Evolutionary conservation across 2,797 vertebrate species (phyloP).

Genomic region (Sebastiscus tertius): DNA sequence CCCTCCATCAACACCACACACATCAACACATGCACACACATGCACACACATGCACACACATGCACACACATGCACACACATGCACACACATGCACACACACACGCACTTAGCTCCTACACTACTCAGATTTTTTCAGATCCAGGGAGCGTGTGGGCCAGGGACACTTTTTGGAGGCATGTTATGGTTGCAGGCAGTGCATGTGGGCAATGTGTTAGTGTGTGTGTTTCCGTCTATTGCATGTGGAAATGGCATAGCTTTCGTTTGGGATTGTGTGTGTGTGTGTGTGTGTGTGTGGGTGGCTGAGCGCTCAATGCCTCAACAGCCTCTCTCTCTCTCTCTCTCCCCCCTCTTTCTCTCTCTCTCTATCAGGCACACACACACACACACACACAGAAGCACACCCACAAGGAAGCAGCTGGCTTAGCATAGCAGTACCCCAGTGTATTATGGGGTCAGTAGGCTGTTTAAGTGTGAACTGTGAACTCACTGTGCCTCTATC

Average conservation of each 20-base stretch:
- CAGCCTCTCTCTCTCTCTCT: neutral
- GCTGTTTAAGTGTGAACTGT: slow-evolving; percentile 61
- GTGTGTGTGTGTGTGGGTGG: slow-evolving; percentile 50
- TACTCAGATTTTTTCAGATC: slow-evolving; percentile 31
- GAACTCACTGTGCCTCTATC: slow-evolving; percentile 44
- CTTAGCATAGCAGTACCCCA: slow-evolving; percentile 38
- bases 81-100: neutral
- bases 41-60: neutral
- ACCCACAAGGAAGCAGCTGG: slow-evolving; percentile 60
- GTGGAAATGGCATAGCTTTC: slow-evolving; percentile 56
- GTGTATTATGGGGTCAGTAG: slow-evolving; percentile 65
- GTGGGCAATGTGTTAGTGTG: slow-evolving; percentile 29
- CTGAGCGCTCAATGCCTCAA: slow-evolving; percentile 53
- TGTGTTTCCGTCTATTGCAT: slow-evolving; percentile 28
- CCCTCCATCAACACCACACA: neutral
- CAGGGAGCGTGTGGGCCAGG: slow-evolving; percentile 36
- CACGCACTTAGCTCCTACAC: slow-evolving; percentile 16
- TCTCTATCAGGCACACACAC: neutral
- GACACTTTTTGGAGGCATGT: slow-evolving; percentile 52
- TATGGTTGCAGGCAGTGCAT: slow-evolving; percentile 64
- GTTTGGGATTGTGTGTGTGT: slow-evolving; percentile 39
- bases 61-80: neutral
- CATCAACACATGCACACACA: neutral
- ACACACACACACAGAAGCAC: slow-evolving; percentile 12
- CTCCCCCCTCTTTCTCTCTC: neutral